Percentiles rank a stretch among this genome's conserved stretches.
Conservation (phyloP, 2,888 invertebrate species). For the Pomacea canaliculata region DNA sequence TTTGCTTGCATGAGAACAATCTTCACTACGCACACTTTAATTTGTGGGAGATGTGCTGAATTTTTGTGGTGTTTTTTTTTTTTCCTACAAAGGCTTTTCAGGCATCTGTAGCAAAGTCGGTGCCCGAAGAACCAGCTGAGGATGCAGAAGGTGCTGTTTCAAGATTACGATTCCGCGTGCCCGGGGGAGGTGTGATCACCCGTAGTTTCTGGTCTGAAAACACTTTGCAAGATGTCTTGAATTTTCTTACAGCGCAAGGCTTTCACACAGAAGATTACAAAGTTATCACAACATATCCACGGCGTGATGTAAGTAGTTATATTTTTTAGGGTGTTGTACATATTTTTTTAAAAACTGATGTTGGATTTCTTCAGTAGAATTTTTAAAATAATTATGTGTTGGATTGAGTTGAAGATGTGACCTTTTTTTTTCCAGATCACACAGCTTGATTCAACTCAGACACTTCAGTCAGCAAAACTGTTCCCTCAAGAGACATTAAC, state of each 20-base stretch:
- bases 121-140: slow-evolving; percentile 70
- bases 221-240: slow-evolving; percentile 79
- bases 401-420: neutral
- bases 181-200: slow-evolving; percentile 82
- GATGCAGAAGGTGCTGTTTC: slow-evolving; percentile 58
- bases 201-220: slow-evolving; percentile 80
- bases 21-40: too few relatives aligned
- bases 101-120: slow-evolving; percentile 64
- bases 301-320: slow-evolving; percentile 86
- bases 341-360: neutral
- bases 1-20: too few relatives aligned
- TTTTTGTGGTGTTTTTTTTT: neutral
- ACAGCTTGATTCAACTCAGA: slow-evolving; percentile 80
- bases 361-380: too few relatives aligned
- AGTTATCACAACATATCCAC: slow-evolving; percentile 93
- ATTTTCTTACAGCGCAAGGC: slow-evolving; percentile 89
- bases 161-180: slow-evolving; percentile 81
- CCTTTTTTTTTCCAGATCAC: slow-evolving; percentile 78
- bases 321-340: neutral
- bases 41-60: too few relatives aligned
- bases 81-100: slow-evolving; percentile 65
- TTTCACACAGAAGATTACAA: slow-evolving; percentile 90
- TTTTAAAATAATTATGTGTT: too few relatives aligned
- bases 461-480: slow-evolving; percentile 86
- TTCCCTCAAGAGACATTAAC: slow-evolving; percentile 95